phyloP scores from a whole-genome alignment of 2,797 vertebrate genomes.

The Tolypeutes matacus region DNA sequence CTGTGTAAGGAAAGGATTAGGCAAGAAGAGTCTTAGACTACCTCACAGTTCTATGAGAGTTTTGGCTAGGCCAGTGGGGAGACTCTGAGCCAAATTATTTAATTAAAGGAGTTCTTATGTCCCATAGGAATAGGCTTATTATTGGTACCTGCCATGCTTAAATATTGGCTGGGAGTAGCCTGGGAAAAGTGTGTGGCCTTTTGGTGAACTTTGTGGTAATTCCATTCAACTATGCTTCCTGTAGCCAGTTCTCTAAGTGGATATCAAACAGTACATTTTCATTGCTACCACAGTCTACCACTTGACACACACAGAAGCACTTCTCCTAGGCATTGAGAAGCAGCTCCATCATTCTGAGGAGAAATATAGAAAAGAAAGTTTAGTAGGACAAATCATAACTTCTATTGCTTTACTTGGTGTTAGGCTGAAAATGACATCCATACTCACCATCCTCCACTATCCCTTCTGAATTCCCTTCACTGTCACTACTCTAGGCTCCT shows the following conservation, averaged over 20 bases:
- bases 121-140: fast-evolving
- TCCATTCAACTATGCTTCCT: neutral
- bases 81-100: neutral
- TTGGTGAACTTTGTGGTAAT: neutral
- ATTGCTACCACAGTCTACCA: neutral
- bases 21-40: neutral
- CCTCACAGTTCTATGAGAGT: neutral
- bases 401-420: neutral
- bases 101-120: neutral
- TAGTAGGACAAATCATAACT: neutral
- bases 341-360: neutral
- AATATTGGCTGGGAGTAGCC: neutral
- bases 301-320: neutral
- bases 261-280: neutral
- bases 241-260: neutral
- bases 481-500: neutral
- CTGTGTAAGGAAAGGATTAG: neutral
- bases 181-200: neutral
- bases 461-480: neutral
- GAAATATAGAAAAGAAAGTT: neutral
- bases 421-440: neutral
- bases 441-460: neutral
- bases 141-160: neutral
- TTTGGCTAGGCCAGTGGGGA: neutral
- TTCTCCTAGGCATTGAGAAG: neutral